Conservation (phyloP, 2,113 vertebrate species). For the Chrysemys picta region DNA sequence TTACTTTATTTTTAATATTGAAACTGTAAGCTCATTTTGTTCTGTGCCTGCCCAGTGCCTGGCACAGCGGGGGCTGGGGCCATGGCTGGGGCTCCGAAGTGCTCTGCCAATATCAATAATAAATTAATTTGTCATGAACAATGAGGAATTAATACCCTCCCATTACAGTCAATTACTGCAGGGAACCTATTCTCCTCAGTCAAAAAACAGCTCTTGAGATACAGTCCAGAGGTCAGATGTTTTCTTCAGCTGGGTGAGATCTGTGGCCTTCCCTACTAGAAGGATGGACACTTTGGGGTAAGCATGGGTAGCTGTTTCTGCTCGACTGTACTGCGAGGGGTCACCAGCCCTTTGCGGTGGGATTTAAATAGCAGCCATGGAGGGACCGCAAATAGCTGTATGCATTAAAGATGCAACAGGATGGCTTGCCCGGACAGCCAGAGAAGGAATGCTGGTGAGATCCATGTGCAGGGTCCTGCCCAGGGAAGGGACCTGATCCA, state of each 20-base stretch:
- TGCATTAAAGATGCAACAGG: neutral
- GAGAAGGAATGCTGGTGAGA: neutral
- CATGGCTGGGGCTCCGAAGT: neutral
- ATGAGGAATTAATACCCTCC: neutral
- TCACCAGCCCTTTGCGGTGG: neutral
- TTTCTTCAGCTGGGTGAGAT: neutral
- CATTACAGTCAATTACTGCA: neutral
- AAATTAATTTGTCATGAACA: neutral
- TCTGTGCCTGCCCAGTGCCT: neutral
- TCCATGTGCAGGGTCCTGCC: neutral
- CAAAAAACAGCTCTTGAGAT: neutral
- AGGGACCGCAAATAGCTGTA: neutral
- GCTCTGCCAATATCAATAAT: neutral
- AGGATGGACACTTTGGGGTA: neutral
- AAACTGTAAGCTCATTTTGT: neutral
- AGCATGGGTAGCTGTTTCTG: neutral
- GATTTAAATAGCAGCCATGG: neutral
- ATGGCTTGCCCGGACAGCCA: neutral
- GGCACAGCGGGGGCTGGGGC: too few relatives aligned
- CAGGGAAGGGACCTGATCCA: neutral
- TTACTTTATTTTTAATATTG: neutral
- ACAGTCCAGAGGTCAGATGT: neutral
- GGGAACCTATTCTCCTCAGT: too few relatives aligned
- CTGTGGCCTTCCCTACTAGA: neutral
- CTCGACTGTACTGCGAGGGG: neutral